Percentiles rank a stretch among this genome's conserved stretches.
phyloP scores from a whole-genome alignment of 2,888 invertebrate genomes.

The Scaptomyza polygonia region DNA sequence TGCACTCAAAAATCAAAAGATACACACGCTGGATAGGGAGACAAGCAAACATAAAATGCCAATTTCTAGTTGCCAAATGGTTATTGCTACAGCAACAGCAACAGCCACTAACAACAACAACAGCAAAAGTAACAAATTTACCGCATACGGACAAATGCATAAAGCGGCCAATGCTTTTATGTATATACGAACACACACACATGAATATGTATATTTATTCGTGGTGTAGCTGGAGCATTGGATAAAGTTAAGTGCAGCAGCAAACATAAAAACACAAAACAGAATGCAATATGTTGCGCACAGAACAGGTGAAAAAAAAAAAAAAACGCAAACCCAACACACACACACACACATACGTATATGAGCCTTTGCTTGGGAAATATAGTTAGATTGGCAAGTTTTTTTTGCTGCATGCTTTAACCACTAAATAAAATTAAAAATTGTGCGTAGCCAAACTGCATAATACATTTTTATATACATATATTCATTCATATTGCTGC shows the following conservation, averaged over 20 bases:
- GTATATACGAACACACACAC: conserved; percentile 22
- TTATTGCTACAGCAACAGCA: conserved; percentile 64
- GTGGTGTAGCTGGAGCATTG: conserved; percentile 15
- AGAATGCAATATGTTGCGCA: conserved; percentile 70
- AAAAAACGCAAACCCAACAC: not conserved
- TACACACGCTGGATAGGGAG: conserved; percentile 52
- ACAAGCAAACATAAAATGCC: conserved; percentile 75
- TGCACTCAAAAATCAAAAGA: conserved; percentile 77
- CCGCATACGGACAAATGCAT: conserved; percentile 50
- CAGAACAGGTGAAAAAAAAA: conserved; percentile 17
- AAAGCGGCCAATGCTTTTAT: conserved; percentile 53
- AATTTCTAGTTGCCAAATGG: conserved; percentile 82
- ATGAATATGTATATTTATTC: conserved; percentile 3
- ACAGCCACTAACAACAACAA: conserved; percentile 27
- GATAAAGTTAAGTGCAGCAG: conserved; percentile 59
- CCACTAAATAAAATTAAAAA: conserved; percentile 59
- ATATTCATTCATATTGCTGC: conserved; percentile 31
- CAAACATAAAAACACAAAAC: conserved; percentile 42
- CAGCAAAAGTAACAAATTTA: conserved; percentile 52
- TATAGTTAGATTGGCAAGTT: not conserved
- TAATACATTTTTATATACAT: conserved; percentile 14
- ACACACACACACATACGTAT: not conserved
- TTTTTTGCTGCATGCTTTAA: not conserved
- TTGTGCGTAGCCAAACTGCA: conserved; percentile 32
- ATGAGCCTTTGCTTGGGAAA: not conserved